phyloP scores from a whole-genome alignment of 1,140 invertebrate genomes.

The Daktulosphaira vitifoliae region DNA sequence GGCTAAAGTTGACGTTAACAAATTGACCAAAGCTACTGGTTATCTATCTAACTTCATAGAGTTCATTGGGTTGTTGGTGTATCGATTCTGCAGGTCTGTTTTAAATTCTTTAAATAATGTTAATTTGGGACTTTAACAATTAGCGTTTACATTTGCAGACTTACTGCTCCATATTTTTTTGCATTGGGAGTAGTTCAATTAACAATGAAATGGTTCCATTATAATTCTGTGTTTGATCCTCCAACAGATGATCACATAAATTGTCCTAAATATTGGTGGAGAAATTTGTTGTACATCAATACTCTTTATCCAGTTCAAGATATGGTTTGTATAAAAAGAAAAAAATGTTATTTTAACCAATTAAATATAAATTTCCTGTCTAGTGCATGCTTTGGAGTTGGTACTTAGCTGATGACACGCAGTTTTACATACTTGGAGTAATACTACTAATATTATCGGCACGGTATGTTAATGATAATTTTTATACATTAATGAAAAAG shows the following conservation, averaged over 20 bases:
- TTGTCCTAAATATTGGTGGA: conserved; percentile 77
- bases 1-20: conserved; percentile 61
- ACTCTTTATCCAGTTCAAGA: conserved; percentile 74
- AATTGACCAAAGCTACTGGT: conserved; percentile 58
- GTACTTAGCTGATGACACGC: conserved; percentile 78
- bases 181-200: conserved; percentile 68
- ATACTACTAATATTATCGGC: conserved; percentile 63
- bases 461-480: too few species aligned
- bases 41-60: conserved; percentile 60
- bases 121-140: too few species aligned
- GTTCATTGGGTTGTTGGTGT: conserved; percentile 67
- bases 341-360: too few species aligned
- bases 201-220: conserved; percentile 69
- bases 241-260: conserved; percentile 69
- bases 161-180: conserved; percentile 76
- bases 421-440: conserved; percentile 71
- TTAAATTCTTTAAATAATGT: background rate
- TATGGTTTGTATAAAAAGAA: conserved; percentile 53
- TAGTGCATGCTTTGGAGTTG: conserved; percentile 84
- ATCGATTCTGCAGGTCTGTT: conserved; percentile 60
- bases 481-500: too few species aligned
- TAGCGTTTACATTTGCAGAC: too few species aligned
- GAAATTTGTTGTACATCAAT: conserved; percentile 74
- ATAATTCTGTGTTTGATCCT: conserved; percentile 71
- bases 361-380: conserved; percentile 40